Evolutionary conservation across 2,113 vertebrate species (phyloP).

Genomic region (Oreotrochilus melanogaster): DNA sequence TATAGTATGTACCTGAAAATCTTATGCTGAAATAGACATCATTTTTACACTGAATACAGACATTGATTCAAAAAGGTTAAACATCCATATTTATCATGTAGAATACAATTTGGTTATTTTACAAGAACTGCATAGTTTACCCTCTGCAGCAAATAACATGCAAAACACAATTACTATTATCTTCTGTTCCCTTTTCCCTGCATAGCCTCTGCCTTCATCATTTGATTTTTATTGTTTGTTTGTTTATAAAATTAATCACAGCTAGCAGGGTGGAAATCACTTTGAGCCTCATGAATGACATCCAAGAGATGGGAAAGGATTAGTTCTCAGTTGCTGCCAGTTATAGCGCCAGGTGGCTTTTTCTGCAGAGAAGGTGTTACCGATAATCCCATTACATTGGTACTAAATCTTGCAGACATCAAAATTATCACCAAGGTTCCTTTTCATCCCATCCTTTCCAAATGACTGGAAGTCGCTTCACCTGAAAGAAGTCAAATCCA

Average conservation of each 20-base stretch:
- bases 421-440: constrained; percentile 90
- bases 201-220: constrained; percentile 73
- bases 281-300: constrained; percentile 95
- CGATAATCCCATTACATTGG: constrained; percentile 97
- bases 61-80: background rate
- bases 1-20: background rate
- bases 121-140: background rate
- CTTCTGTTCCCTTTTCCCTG: constrained; percentile 18
- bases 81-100: background rate
- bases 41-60: background rate
- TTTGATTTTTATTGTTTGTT: constrained; percentile 76
- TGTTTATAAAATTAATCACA: constrained; percentile 95
- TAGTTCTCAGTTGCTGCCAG: constrained; percentile 94
- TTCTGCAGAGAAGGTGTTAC: constrained; percentile 94
- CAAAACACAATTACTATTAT: constrained; percentile 42
- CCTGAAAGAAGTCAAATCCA: constrained; percentile 92
- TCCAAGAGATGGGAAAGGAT: constrained; percentile 98
- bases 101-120: constrained; percentile 11
- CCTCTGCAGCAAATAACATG: background rate
- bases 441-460: constrained; percentile 92
- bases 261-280: constrained; percentile 91
- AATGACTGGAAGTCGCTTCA: constrained; percentile 92
- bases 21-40: background rate
- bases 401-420: constrained; percentile 92
- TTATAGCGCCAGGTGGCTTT: constrained; percentile 97